Base-by-base conservation (phyloP, 2,797 vertebrate genomes). In the Malurus splendens region DNA sequence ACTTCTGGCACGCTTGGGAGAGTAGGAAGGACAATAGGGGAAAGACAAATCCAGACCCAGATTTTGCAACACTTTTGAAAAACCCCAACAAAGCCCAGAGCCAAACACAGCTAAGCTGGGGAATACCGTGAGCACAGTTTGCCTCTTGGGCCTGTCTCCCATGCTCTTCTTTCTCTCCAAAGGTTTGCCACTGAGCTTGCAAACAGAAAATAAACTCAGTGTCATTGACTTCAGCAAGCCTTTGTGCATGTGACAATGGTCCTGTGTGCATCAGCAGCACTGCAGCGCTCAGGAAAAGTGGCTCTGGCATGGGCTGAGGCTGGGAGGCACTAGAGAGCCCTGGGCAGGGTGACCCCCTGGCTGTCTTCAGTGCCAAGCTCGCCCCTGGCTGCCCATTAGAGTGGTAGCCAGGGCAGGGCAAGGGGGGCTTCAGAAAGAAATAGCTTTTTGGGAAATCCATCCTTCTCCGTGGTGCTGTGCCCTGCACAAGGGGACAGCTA, bases 31-130 rank as follows among this genome's bases (percentile, higher is more conserved):
- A 41, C 30, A 67, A 86, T 90, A 87, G 13, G 12, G 30, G 42
- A 72, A 79, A 76, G 38, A 66, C 36, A 72, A 82, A 76, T 71
- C 64, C 47, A 60, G 73, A 38, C 23, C 3, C n/a, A 68, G 39
- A 54, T 87, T 93, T 92, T 87, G 71, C 89, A 94, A 54, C n/a
- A 9, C 12, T 86, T 91, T 87, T 54, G 61, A 89, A 82, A 92
- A 87, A 32, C 19, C 44, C n/a, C 41, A 33, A 61, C 20, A 70
- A 83, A 83, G 32, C 66, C 16, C 17, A 7, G 33, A 82, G 32
- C 39, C 50, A 68, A 87, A 42, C 19, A 41, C 25, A 1, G 3
- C 38, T 93, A 48, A 62, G 13, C 56, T 89, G 56, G 61, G 56
- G 44, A 51, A 62, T 59, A 67, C 65, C 0, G 0, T 6, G 10